Conservation (phyloP, 2,888 invertebrate species). For the Drosophila hawaiiensis region DNA sequence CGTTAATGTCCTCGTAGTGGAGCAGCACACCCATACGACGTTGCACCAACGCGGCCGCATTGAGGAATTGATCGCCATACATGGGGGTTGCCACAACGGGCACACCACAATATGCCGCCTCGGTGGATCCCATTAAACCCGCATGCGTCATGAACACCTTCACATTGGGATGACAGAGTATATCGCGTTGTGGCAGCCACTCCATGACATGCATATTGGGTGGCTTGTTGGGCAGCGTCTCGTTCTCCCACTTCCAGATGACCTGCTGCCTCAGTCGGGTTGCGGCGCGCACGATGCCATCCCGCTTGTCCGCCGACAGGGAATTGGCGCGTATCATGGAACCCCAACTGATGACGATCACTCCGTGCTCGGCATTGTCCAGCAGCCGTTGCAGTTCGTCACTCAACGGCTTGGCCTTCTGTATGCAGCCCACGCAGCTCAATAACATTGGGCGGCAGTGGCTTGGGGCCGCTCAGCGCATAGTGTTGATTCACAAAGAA, state of each 20-base stretch:
- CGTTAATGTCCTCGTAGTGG: slow-evolving; percentile 86
- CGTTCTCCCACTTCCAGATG: slow-evolving; percentile 91
- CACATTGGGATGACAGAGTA: slow-evolving; percentile 91
- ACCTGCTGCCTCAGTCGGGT: slow-evolving; percentile 87
- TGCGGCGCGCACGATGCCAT: slow-evolving; percentile 87
- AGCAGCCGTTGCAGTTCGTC: slow-evolving; percentile 87
- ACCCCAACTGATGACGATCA: slow-evolving; percentile 90
- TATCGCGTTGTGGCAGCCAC: slow-evolving; percentile 91
- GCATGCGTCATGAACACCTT: slow-evolving; percentile 90
- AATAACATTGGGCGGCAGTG: slow-evolving; percentile 86
- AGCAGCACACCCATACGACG: slow-evolving; percentile 87
- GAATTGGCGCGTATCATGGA: slow-evolving; percentile 89
- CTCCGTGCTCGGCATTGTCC: slow-evolving; percentile 88
- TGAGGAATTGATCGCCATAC: slow-evolving; percentile 89
- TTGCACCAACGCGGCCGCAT: slow-evolving; percentile 86
- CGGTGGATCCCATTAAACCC: slow-evolving; percentile 90
- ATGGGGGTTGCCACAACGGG: slow-evolving; percentile 89
- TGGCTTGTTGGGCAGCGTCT: slow-evolving; percentile 87
- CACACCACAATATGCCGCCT: slow-evolving; percentile 88
- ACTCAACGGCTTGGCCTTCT: slow-evolving; percentile 81
- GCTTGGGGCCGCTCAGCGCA: slow-evolving; percentile 86
- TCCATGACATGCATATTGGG: slow-evolving; percentile 88
- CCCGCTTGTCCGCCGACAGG: slow-evolving; percentile 87
- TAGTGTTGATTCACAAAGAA: slow-evolving; percentile 87
- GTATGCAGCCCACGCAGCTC: slow-evolving; percentile 87